These are phyloP conservation scores for Ditula angustiorana DNA, from an alignment of 2,888 invertebrate species.

Conservation along the genomic window DNA sequence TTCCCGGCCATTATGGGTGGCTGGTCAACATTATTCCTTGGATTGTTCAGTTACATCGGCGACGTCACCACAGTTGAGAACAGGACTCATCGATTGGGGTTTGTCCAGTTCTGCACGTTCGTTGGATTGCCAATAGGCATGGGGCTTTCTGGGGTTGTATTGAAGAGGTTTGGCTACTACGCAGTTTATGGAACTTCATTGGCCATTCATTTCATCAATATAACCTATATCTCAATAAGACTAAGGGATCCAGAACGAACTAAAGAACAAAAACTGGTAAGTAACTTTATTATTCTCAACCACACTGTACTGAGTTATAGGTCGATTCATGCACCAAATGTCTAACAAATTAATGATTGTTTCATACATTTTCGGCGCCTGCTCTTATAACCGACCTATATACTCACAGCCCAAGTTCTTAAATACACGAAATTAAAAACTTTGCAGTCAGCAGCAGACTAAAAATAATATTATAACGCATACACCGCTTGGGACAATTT, in stretches of 20 bases:
- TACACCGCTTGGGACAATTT: no score
- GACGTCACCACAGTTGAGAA: constrained; percentile 90
- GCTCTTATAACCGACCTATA: no score
- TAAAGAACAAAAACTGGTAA: constrained; percentile 30
- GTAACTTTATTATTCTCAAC: background rate
- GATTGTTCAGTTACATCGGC: constrained; percentile 91
- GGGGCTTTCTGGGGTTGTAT: constrained; percentile 89
- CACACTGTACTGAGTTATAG: background rate
- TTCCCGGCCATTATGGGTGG: constrained; percentile 90
- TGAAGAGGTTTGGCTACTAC: constrained; percentile 88
- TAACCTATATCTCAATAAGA: constrained; percentile 45
- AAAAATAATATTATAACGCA: no score
- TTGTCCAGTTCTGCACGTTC: constrained; percentile 91
- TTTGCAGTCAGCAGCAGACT: no score
- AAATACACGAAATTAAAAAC: no score
- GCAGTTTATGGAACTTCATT: constrained; percentile 52
- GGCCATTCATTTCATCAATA: constrained; percentile 54
- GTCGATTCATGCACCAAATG: no score
- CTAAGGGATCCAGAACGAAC: constrained; percentile 23
- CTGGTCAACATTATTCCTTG: constrained; percentile 92
- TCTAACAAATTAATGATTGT: no score
- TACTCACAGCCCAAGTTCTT: no score
- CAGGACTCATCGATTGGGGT: constrained; percentile 90
- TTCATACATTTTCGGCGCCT: no score
- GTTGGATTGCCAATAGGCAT: constrained; percentile 92